Base-by-base conservation (phyloP, 1,140 invertebrate species). In the Ceratitis capitata region DNA sequence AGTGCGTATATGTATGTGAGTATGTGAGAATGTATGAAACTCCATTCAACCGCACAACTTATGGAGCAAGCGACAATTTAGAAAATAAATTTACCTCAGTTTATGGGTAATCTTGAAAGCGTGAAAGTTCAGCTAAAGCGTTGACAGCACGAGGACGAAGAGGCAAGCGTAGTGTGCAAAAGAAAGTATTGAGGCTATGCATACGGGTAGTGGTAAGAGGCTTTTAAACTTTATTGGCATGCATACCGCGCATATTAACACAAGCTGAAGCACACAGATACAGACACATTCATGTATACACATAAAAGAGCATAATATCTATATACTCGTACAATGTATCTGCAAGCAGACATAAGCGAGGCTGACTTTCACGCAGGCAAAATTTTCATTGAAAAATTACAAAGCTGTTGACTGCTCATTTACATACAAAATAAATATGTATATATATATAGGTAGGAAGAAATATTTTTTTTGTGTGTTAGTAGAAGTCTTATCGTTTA, bases 331-430 rank as follows among this genome's bases (percentile, higher is more conserved):
- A 51, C 49, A 51, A 53, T 53, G 49, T 61, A 35, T 35, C 12
- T 23, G 16, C 42, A n/a, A 39, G 35, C 12, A 74, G 39, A 74
- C 23, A n/a, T n/a, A n/a, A n/a, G n/a, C n/a, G n/a, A n/a, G n/a
- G n/a, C n/a, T n/a, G 42, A 74, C 64, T 74, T 23, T 42, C 69
- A 23, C 39, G n/a, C 35, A 78, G 69, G 39, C 35, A 78, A n/a
- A 78, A 47, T 78, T 78, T 78, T 78, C 69, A 78, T 78, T 78
- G 69, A 78, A 78, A 78, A 78, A 78, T 78, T 78, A 45, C 69
- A 78, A 45, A 78, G 69, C 35, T 32, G 39, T 78, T 78, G 69
- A 78, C 16, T 78, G 69, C 69, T 42, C 39, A 78, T 78, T 78
- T 78, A 45, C 14, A 78, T 78, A 39, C 23, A 78, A 45, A 42